Conservation (phyloP, 2,113 vertebrate species). For the Hippopotamus amphibius region DNA sequence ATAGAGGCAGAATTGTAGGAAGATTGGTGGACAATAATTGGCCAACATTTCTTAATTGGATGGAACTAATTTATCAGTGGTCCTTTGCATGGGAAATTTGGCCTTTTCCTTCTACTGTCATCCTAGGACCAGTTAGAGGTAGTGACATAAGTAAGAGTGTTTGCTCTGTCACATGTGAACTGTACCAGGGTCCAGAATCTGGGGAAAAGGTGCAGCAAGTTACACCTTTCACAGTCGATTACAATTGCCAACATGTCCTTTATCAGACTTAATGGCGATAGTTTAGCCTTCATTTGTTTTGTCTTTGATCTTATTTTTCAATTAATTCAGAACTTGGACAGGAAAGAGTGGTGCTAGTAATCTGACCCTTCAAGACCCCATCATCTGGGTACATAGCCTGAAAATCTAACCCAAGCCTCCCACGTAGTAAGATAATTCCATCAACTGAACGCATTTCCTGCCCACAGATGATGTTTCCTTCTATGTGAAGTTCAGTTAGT, state of each 20-base stretch:
- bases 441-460: background rate
- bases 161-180: background rate
- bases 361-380: background rate
- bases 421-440: background rate
- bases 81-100: background rate
- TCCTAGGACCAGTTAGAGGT: background rate
- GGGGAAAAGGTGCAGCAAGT: background rate
- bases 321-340: background rate
- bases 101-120: background rate
- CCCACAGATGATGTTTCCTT: background rate
- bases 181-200: background rate
- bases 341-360: background rate
- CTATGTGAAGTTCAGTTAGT: background rate
- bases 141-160: background rate
- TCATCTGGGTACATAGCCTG: background rate
- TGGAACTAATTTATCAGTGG: background rate
- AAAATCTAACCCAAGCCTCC: background rate
- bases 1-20: background rate
- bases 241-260: background rate
- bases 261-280: background rate
- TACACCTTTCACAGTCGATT: background rate
- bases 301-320: background rate
- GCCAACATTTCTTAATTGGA: background rate
- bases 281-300: background rate
- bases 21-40: background rate